These are phyloP conservation scores for Rhogogaster chlorosoma DNA, from an alignment of 2,888 invertebrate genomes.

Conservation along the genomic window DNA sequence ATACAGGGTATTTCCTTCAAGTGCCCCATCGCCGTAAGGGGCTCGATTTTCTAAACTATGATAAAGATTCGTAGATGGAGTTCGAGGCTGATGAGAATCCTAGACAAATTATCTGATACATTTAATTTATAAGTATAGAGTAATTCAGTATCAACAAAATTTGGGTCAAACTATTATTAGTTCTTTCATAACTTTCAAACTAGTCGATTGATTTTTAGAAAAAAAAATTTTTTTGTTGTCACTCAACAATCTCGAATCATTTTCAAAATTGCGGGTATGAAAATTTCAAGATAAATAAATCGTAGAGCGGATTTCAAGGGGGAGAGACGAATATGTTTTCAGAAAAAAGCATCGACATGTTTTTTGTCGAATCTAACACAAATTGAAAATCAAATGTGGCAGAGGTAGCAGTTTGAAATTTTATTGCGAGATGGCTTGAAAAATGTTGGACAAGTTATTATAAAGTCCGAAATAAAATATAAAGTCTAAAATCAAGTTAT, in stretches of 20 bases:
- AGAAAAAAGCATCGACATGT: neutral
- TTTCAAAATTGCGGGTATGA: neutral
- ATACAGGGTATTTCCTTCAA: neutral
- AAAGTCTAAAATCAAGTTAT: neutral
- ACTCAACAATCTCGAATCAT: neutral
- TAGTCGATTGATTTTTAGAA: neutral
- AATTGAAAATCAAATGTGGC: neutral
- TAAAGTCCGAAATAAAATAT: no score
- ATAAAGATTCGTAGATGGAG: neutral
- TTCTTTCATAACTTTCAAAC: neutral
- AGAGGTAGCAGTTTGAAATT: neutral
- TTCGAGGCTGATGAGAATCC: conserved; percentile 54
- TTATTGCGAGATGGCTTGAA: no score
- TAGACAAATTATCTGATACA: neutral
- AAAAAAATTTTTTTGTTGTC: neutral
- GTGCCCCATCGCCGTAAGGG: neutral
- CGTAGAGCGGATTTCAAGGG: neutral
- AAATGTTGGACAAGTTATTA: no score
- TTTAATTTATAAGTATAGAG: neutral
- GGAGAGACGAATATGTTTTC: neutral
- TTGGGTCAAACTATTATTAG: no score
- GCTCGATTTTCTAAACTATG: neutral
- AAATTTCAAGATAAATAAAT: neutral
- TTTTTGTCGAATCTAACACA: neutral
- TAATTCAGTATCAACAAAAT: no score